These are phyloP conservation scores for Brachionus calyciflorus DNA, from an alignment of 1,140 invertebrate genomes.

Conservation along the genomic window DNA sequence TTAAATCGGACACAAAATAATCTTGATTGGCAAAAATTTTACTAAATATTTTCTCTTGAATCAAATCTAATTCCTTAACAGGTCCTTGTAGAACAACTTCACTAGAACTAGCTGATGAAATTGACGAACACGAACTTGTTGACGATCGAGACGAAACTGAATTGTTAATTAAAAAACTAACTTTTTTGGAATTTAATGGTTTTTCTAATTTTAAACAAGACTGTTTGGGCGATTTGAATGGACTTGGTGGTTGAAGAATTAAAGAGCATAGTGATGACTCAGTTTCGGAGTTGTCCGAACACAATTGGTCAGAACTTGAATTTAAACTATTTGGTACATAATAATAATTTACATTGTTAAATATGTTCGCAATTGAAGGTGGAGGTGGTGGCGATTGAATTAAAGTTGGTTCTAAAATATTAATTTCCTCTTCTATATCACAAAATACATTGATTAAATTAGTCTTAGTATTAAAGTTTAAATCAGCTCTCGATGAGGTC, in stretches of 20 bases:
- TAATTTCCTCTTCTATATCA: conserved; percentile 18
- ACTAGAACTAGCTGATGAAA: not conserved
- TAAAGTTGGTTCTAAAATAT: conserved; percentile 3
- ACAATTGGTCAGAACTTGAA: not conserved
- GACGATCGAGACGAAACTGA: not conserved
- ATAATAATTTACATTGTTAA: conserved; percentile 24
- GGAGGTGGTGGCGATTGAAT: not conserved
- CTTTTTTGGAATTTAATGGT: not conserved
- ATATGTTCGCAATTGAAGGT: not conserved
- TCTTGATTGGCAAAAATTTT: conserved; percentile 31
- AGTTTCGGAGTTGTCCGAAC: not conserved
- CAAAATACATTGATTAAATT: not conserved
- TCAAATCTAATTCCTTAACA: conserved; percentile 6
- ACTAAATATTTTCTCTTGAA: conserved; percentile 25
- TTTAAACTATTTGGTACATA: conserved; percentile 6
- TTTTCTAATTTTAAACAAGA: not conserved
- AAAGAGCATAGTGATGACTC: conserved; percentile 6
- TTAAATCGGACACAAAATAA: conserved; percentile 25
- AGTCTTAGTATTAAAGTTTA: not conserved
- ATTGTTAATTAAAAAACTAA: conserved; percentile 27
- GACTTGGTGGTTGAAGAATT: conserved; percentile 13
- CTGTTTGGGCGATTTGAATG: conserved; percentile 16
- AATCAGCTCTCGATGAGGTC: conserved; percentile 16
- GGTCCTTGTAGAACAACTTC: not conserved
- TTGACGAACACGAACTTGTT: not conserved